phyloP scores from a whole-genome alignment of 2,888 invertebrate genomes.

The Erannis defoliaria region DNA sequence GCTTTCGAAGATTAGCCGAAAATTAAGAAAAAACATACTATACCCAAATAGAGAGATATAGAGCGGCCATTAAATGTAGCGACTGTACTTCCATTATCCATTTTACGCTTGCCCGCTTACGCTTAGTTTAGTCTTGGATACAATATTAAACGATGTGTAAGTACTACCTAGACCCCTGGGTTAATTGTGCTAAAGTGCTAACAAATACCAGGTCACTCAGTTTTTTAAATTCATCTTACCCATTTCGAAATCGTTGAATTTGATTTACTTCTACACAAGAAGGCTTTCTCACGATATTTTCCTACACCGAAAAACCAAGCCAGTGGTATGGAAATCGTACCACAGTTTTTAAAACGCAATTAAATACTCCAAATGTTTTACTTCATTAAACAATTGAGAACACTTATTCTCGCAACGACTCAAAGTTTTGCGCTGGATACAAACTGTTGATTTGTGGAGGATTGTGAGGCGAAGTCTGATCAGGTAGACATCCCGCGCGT shows the following conservation, averaged over 20 bases:
- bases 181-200: neutral
- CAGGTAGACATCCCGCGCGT: neutral
- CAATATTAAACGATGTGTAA: neutral
- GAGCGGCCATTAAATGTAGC: neutral
- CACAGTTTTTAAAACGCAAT: too few species aligned
- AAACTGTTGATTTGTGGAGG: neutral
- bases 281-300: too few species aligned
- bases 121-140: neutral
- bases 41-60: neutral
- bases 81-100: neutral
- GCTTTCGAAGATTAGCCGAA: too few species aligned
- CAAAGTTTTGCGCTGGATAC: too few species aligned
- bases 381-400: neutral
- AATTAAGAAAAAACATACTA: too few species aligned
- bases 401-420: neutral
- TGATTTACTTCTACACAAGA: too few species aligned
- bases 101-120: neutral
- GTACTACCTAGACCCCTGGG: neutral
- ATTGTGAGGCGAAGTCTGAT: neutral
- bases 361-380: neutral
- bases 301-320: too few species aligned
- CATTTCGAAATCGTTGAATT: too few species aligned
- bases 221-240: neutral
- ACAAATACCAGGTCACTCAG: neutral
- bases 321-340: too few species aligned